A percentile compares a stretch with the other conserved stretches of the same genome.
Evolutionary conservation across 2,113 vertebrate species (phyloP).

Genomic region (Corythornis cristatus): DNA sequence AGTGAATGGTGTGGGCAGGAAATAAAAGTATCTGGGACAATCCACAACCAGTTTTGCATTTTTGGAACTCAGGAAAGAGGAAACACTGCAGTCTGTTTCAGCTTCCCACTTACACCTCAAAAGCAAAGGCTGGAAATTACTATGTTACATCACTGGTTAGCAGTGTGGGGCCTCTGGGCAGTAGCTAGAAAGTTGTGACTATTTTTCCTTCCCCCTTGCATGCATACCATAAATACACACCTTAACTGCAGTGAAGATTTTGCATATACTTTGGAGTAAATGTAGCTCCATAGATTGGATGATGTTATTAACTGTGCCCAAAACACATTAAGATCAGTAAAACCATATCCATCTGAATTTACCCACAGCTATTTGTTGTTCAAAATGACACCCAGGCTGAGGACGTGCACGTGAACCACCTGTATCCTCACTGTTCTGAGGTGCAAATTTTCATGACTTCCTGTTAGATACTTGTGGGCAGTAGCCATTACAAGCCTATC

Average conservation of each 20-base stretch:
- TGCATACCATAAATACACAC: rapidly evolving
- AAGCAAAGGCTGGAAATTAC: neutral
- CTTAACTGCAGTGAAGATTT: neutral
- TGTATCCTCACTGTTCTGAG: neutral
- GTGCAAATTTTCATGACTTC: neutral
- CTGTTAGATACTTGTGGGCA: neutral
- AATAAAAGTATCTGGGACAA: neutral
- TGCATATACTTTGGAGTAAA: neutral
- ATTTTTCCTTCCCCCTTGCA: neutral
- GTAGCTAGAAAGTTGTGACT: neutral
- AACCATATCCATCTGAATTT: neutral
- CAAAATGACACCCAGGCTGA: neutral
- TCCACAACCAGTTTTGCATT: neutral
- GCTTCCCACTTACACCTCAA: neutral
- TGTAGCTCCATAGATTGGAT: rapidly evolving
- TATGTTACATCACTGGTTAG: neutral
- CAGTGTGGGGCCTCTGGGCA: neutral
- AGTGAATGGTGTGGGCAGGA: neutral
- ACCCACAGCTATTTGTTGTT: neutral
- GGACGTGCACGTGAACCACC: neutral
- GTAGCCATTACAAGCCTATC: neutral
- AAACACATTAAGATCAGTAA: neutral
- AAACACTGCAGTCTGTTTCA: neutral
- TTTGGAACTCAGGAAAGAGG: neutral
- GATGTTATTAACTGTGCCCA: neutral